These are phyloP conservation scores for Holacanthella duospinosa DNA, from an alignment of 2,888 invertebrate species.

Conservation along the genomic window DNA sequence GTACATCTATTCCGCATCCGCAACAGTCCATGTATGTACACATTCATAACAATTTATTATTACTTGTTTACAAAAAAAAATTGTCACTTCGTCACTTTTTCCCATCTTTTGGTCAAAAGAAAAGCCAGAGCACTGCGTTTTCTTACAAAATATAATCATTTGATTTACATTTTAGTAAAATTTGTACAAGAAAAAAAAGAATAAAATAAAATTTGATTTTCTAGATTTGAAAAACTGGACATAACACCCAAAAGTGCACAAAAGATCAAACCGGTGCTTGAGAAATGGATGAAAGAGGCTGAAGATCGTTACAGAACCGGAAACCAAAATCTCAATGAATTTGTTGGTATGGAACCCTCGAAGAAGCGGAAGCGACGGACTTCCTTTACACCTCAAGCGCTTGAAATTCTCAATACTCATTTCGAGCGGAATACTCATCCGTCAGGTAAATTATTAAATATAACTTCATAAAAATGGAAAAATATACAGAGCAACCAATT, in stretches of 20 bases:
- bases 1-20: constrained; percentile 35
- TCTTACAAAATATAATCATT: background rate
- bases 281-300: constrained; percentile 97
- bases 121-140: background rate
- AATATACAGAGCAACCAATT: no score
- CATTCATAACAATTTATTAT: constrained; percentile 8
- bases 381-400: constrained; percentile 91
- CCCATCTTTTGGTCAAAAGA: background rate
- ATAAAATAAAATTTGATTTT: constrained; percentile 40
- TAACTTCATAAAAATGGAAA: no score
- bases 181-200: no score
- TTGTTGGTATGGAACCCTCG: constrained; percentile 90
- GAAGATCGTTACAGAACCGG: constrained; percentile 94
- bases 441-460: constrained; percentile 65
- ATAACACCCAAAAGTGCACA: constrained; percentile 98
- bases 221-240: constrained; percentile 97
- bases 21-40: constrained; percentile 36
- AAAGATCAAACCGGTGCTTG: constrained; percentile 96
- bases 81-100: background rate
- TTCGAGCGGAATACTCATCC: constrained; percentile 97
- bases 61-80: background rate
- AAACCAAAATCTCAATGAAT: constrained; percentile 86
- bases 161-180: no score
- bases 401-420: constrained; percentile 87
- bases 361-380: constrained; percentile 94